Evolutionary conservation across 1,140 invertebrate species (phyloP).

Genomic region (Drosophila pachea): DNA sequence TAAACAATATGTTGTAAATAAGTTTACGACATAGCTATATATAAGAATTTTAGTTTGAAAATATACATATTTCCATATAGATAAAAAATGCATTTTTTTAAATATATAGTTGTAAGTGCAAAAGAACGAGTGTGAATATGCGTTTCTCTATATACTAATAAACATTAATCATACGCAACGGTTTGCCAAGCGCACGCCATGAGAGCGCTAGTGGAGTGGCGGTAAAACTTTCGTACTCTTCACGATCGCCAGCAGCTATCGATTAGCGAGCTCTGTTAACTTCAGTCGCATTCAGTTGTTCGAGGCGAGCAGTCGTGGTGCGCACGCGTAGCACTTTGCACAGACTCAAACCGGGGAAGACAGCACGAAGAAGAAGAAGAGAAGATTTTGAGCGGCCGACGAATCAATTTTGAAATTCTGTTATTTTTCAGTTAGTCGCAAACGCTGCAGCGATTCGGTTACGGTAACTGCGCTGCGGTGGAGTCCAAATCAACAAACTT

Average conservation of each 20-base stretch:
- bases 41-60: too few species aligned
- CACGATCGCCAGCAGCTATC: neutral
- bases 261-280: conserved; percentile 16
- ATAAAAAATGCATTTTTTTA: too few species aligned
- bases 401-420: conserved; percentile 21
- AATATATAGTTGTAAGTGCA: too few species aligned
- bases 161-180: conserved; percentile 7
- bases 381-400: conserved; percentile 20
- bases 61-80: too few species aligned
- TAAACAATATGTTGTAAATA: neutral
- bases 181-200: neutral
- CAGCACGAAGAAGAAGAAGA: conserved; percentile 25
- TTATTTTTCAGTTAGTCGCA: conserved; percentile 49
- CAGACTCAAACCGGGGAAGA: conserved; percentile 20
- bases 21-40: too few species aligned
- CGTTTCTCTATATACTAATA: neutral
- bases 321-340: conserved; percentile 34
- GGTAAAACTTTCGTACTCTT: conserved; percentile 12
- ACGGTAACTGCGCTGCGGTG: conserved; percentile 44
- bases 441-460: conserved; percentile 52
- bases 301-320: conserved; percentile 38
- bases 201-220: neutral
- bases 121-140: neutral
- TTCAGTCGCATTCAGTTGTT: conserved; percentile 37
- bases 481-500: conserved; percentile 27